These are phyloP conservation scores for Eurytoma californica DNA, from an alignment of 2,888 invertebrate species.

Conservation along the genomic window DNA sequence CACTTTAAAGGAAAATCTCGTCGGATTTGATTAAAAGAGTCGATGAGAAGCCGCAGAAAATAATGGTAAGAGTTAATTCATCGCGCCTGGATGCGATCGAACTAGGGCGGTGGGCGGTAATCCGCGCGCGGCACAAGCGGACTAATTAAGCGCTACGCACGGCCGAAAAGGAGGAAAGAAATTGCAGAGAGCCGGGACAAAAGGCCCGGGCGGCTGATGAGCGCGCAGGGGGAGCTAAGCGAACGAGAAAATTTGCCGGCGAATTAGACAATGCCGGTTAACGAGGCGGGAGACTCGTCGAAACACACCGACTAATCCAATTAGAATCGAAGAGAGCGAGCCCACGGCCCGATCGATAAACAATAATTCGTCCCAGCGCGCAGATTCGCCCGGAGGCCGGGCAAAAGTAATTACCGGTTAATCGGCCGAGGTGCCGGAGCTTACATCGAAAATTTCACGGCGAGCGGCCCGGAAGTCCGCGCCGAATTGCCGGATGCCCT, in stretches of 20 bases:
- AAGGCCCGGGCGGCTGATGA: neutral
- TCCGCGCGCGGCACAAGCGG: neutral
- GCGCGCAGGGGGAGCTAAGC: neutral
- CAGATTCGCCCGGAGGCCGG: slow-evolving; percentile 22
- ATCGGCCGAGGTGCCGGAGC: slow-evolving; percentile 52
- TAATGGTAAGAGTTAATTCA: too few species aligned
- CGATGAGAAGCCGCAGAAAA: too few species aligned
- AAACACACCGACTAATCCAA: slow-evolving; percentile 41
- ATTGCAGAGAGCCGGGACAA: neutral
- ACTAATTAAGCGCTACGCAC: neutral
- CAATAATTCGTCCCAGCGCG: slow-evolving; percentile 58
- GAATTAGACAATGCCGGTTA: slow-evolving; percentile 19
- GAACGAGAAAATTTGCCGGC: slow-evolving; percentile 33
- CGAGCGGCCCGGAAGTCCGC: slow-evolving; percentile 14
- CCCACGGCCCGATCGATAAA: slow-evolving; percentile 62
- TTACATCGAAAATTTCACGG: slow-evolving; percentile 19
- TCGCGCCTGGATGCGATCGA: neutral
- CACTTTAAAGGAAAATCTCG: too few species aligned
- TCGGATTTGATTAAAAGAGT: too few species aligned
- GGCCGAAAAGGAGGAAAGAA: neutral
- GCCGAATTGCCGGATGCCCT: slow-evolving; percentile 19
- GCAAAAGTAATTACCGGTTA: slow-evolving; percentile 64
- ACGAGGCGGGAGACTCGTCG: neutral
- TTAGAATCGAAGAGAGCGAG: slow-evolving; percentile 18
- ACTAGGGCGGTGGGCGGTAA: neutral